Evolutionary conservation across 2,113 vertebrate species (phyloP), one percentile per base, ranked within the genome.

Genomic region (Colius striatus): DNA sequence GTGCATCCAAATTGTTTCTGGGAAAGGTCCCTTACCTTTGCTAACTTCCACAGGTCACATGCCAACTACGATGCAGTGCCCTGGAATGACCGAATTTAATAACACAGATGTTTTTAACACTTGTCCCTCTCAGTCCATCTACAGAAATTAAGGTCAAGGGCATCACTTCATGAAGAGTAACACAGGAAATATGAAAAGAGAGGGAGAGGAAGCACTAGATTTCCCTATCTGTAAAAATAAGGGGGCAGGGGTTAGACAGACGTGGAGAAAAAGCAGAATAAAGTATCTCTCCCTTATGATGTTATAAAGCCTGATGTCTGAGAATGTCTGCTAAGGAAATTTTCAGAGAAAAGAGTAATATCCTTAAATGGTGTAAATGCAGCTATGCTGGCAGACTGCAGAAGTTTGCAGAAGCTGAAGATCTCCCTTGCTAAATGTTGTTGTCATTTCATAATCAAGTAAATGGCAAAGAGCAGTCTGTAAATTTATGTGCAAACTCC

Each of bases 401-500:
- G 55, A 84, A 81, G 72, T 95, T 95, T 95, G 74, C 79, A 84
- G 87, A 60, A 91, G 71, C 48, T 90, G 91, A 96, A 89, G 43
- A 84, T 80, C 82, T 90, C 67, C 91, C 72, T 61, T 86, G 72
- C 89, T 95, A 76, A 91, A 95, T 63, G 60, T 58, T 94, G 67
- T 90, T 94, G 87, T 70, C 34, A 0, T 95, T 94, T 95, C 65
- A 81, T 92, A 91, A 92, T 94, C 82, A 94, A 95, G 75, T 61
- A 80, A 88, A 91, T 84, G 75, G 65, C 93, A 94, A 93, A 81
- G 48, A 90, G 63, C 65, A 53, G 78, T 66, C 84, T 86, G 72
- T 79, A 92, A 84, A 96, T 91, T 83, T 83, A 88, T 92, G 48
- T 92, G 76, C 89, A 92, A 92, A 90, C 13, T 88, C 72, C 83